Percentiles rank a stretch among this genome's conserved stretches.
These are phyloP conservation scores for Drosophila bocki DNA, from an alignment of 1,140 invertebrate species.

Conservation along the genomic window DNA sequence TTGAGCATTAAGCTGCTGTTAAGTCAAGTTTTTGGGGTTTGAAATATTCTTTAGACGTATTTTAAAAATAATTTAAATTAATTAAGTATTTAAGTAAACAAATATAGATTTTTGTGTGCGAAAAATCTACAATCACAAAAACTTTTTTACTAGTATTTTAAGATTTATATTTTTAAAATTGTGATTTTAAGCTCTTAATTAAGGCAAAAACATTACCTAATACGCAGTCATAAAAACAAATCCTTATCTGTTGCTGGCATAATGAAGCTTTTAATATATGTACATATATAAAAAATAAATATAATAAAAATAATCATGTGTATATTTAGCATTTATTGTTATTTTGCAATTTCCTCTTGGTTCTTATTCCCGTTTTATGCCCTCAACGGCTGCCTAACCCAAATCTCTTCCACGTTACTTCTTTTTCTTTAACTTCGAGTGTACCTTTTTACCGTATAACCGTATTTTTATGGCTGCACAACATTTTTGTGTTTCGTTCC, in stretches of 20 bases:
- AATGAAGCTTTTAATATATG: neutral
- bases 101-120: neutral
- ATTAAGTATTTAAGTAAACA: neutral
- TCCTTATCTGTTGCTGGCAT: too few species aligned
- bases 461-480: constrained; percentile 25
- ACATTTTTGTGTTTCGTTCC: constrained; percentile 12
- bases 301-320: neutral
- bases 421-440: constrained; percentile 3
- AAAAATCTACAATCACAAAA: neutral
- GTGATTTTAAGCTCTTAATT: too few species aligned
- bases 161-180: too few species aligned
- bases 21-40: neutral
- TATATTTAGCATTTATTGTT: neutral
- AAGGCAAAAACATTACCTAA: neutral
- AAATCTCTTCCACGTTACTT: constrained; percentile 6
- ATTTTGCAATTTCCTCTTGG: neutral
- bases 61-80: neutral
- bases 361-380: neutral
- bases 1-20: neutral
- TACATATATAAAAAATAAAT: neutral
- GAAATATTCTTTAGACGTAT: neutral
- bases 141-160: neutral
- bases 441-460: constrained; percentile 9
- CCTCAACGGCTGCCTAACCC: constrained; percentile 7
- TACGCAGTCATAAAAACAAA: neutral